phyloP scores from a whole-genome alignment of 2,888 invertebrate genomes.

The Drosophila hawaiiensis region DNA sequence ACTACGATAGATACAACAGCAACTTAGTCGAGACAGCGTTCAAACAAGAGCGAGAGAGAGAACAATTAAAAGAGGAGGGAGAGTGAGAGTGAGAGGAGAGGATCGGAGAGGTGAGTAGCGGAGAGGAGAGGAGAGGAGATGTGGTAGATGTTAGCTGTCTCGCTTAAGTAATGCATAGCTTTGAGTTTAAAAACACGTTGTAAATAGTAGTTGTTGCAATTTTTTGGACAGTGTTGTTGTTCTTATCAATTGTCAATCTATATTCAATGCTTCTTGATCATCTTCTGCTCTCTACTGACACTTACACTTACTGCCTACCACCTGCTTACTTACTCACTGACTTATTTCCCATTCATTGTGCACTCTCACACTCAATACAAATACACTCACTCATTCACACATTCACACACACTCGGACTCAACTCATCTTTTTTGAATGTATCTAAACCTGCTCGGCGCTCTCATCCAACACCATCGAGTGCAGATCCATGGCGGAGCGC shows the following conservation, averaged over 20 bases:
- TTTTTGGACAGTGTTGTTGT: constrained; percentile 58
- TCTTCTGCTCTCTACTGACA: background rate
- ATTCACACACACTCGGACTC: constrained; percentile 8
- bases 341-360: constrained; percentile 10
- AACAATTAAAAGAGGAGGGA: background rate
- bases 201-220: constrained; percentile 45
- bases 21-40: background rate
- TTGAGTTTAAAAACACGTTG: constrained; percentile 34
- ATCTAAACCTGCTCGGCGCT: constrained; percentile 81
- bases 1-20: background rate
- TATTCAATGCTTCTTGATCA: background rate
- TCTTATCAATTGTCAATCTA: background rate
- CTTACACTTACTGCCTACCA: constrained; percentile 11
- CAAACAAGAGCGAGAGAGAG: background rate
- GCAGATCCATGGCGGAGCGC: constrained; percentile 93
- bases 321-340: constrained; percentile 23
- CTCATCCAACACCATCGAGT: constrained; percentile 88
- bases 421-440: constrained; percentile 3
- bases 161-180: constrained; percentile 14
- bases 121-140: background rate
- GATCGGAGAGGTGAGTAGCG: background rate
- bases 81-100: background rate
- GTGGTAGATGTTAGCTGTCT: background rate
- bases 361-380: constrained; percentile 4
- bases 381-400: constrained; percentile 2